These are phyloP conservation scores for Lepidocyrtinus sp. DNA, from an alignment of 2,888 invertebrate genomes.

Conservation along the genomic window DNA sequence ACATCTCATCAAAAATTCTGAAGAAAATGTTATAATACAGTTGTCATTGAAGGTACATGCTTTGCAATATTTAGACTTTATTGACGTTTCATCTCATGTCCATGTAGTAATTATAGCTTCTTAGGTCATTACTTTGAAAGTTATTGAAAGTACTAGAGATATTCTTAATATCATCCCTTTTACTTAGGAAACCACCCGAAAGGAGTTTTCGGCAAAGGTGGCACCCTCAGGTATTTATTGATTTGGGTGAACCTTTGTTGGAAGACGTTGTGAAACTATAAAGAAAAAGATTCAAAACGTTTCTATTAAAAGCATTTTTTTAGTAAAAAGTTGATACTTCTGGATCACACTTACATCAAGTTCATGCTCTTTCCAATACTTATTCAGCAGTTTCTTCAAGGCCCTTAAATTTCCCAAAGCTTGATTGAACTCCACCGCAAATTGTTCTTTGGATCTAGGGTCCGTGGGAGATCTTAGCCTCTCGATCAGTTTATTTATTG, in stretches of 20 bases:
- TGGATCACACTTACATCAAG: conserved; percentile 48
- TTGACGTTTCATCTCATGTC: no score
- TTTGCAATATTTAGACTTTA: no score
- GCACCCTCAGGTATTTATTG: conserved; percentile 57
- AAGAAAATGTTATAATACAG: no score
- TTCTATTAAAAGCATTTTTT: background rate
- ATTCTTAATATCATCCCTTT: no score
- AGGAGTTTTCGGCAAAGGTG: conserved; percentile 39
- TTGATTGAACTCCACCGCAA: conserved; percentile 34
- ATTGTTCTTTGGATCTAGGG: conserved; percentile 25
- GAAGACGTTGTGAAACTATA: conserved; percentile 56
- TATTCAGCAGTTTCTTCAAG: conserved; percentile 36
- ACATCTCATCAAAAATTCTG: no score
- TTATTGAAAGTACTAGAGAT: no score
- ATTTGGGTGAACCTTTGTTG: conserved; percentile 49
- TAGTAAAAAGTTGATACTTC: background rate
- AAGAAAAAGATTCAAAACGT: conserved; percentile 14
- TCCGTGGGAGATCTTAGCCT: conserved; percentile 37
- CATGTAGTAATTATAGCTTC: no score
- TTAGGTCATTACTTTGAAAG: no score
- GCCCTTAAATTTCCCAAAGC: conserved; percentile 44
- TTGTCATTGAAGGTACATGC: no score
- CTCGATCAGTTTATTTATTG: conserved; percentile 45
- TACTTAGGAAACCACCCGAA: conserved; percentile 45
- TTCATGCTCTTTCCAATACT: conserved; percentile 52